A percentile compares a stretch with the other conserved stretches of the same genome.
Evolutionary conservation across 1,140 invertebrate genomes (phyloP).

Genomic region (Trigoniulus corallinus): DNA sequence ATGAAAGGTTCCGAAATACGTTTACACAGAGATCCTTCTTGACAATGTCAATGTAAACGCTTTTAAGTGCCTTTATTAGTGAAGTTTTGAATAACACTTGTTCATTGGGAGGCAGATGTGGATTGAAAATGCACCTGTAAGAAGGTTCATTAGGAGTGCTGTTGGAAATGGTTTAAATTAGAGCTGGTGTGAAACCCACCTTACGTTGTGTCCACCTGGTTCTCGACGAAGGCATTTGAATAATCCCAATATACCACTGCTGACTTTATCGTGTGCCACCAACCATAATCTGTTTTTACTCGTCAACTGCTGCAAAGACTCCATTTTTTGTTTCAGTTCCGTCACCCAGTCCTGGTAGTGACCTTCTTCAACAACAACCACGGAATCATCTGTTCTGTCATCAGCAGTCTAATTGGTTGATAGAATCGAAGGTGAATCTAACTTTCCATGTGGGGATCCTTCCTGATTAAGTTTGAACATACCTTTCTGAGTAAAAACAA

Average conservation of each 20-base stretch:
- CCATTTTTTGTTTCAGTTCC: constrained; percentile 48
- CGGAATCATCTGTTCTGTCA: too few relatives aligned
- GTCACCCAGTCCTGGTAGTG: constrained; percentile 54
- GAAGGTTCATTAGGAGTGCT: constrained; percentile 31
- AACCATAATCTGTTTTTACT: too few relatives aligned
- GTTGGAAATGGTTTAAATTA: too few relatives aligned
- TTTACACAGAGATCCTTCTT: constrained; percentile 65
- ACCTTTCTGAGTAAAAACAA: constrained; percentile 4
- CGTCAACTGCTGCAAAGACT: too few relatives aligned
- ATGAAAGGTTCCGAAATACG: constrained; percentile 52
- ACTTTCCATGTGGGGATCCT: too few relatives aligned
- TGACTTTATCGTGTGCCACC: background rate
- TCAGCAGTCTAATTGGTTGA: too few relatives aligned
- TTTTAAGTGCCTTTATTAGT: constrained; percentile 13
- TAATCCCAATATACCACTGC: constrained; percentile 64
- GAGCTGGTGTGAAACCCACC: too few relatives aligned
- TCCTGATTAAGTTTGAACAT: too few relatives aligned
- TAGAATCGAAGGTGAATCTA: too few relatives aligned
- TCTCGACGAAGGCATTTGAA: constrained; percentile 76
- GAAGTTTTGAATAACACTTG: too few relatives aligned
- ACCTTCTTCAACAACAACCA: constrained; percentile 23
- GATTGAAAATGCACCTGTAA: too few relatives aligned
- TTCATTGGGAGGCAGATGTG: too few relatives aligned
- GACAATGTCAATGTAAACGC: constrained; percentile 43
- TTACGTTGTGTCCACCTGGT: constrained; percentile 54